Evolutionary conservation across 2,113 vertebrate genomes (phyloP).

Genomic region (Mormoops blainvillei): DNA sequence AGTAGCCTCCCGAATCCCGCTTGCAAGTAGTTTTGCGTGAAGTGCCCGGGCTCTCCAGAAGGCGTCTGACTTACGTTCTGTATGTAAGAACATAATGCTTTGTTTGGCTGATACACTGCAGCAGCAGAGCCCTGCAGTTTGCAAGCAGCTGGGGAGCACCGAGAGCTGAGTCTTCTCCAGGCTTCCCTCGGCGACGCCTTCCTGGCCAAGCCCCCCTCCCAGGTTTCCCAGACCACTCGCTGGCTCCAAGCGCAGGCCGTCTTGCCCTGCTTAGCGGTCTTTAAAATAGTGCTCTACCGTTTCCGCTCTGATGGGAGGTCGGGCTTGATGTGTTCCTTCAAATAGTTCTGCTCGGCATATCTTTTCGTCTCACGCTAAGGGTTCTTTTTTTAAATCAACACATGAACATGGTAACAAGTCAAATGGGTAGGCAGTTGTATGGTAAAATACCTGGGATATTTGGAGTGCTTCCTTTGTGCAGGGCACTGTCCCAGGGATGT

Average conservation of each 20-base stretch:
- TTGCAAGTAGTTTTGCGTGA: not conserved
- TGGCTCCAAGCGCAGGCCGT: not conserved
- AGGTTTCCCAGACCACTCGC: rapidly evolving
- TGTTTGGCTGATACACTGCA: rapidly evolving
- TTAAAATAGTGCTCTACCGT: not conserved
- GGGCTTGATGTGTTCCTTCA: not conserved
- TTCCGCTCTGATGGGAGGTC: not conserved
- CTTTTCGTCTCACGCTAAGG: not conserved
- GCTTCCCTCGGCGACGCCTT: not conserved
- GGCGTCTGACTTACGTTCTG: not conserved
- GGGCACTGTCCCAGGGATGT: not conserved
- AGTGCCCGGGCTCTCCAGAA: not conserved
- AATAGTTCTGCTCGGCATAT: not conserved
- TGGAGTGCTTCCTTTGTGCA: not conserved
- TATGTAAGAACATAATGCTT: not conserved
- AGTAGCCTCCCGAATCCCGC: too few relatives aligned
- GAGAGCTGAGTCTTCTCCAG: not conserved
- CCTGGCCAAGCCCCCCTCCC: rapidly evolving
- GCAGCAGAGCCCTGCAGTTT: not conserved
- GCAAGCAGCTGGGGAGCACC: not conserved
- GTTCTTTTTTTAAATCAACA: not conserved
- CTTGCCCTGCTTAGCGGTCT: not conserved
- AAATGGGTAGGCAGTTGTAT: not conserved
- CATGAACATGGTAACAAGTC: not conserved
- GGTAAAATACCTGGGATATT: not conserved